Evolutionary conservation across 2,888 invertebrate genomes (phyloP), one percentile per base, ranked within the genome.

Genomic region (Ophion costatus): DNA sequence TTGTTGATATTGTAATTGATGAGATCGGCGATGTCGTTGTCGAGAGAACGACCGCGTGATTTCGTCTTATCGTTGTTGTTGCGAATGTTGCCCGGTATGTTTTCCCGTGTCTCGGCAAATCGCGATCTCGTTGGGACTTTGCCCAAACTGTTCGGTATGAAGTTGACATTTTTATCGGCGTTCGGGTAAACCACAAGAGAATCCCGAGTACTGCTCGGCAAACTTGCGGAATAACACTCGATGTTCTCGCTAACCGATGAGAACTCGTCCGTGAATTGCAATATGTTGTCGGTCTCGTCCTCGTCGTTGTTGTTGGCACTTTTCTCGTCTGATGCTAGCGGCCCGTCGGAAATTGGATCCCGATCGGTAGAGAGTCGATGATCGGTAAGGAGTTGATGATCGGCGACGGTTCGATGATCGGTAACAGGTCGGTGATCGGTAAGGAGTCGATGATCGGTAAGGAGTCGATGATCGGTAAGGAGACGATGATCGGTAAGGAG

Each of bases 1-100:
- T 83, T 88, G 73, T 91, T 90, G 10, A 92, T 56, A 74, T 92
- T 91, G 56, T 90, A 91, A 80, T 91, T 90, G 22, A 91, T 85
- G 5, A 80, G 24, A 80, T 85, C 85, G 11, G 74, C 56, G 51
- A 76, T 42, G 2, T 75, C 29, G 57, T 75, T 24, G 63, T 84
- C 24, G 85, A 77, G 33, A 1, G 79, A 80, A 74, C 29, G 61
- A 42, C 78, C 61, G 14, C 73, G 56, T 2, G 59, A 59, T 33
- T 59, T 76, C 20, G 38, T 78, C 38, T 1, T 87, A 76, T 20
- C 51, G 38, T n/a, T 88, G 42, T 4, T 82, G 78, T 0, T n/a
- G 85, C 87, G 82, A 79, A 1, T 2, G 85, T 87, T 9, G 78
- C 22, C 71, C 2, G 86, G 0, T 14, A 89, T 89, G 64, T 91